Evolutionary conservation across 2,113 vertebrate genomes (phyloP), one percentile per base, ranked within the genome.

Genomic region (Merops nubicus): DNA sequence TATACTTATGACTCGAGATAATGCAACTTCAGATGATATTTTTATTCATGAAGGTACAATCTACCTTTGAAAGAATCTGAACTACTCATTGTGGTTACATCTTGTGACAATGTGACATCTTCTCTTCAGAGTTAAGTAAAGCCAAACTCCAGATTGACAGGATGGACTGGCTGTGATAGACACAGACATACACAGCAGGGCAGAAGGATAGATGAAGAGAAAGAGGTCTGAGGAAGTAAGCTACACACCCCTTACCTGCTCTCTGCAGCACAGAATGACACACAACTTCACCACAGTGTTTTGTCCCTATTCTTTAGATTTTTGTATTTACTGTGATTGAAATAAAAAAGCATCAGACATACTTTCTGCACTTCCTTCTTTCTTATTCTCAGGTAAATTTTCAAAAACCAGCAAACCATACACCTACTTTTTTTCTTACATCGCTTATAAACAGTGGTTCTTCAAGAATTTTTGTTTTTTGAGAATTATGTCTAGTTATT

Each of bases 1-100:
- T 96, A 85, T 89, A 57, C 64, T 86, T 92, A 78, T 68, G 64
- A 87, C 80, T 95, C 3, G 12, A 93, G 47, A 85, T 92, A 96
- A 82, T 87, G 60, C 68, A 78, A 81, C 40, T 80, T 91, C 62
- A 92, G 64, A 85, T 94, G 4, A 88, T 85, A 72, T 68, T 96
- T 95, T 94, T 87, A 77, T 93, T 95, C 89, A 85, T 78, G 63
- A 72, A 93, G 81, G 36, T 84, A 92, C 42, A 95, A 69, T 78
- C 57, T 90, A 50, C 57, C 40, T 94, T 89, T 78, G 79, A 96
- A 92, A 94, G 83, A 75, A 68, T 57, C 60, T 73, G 74, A 88
- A 53, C 45, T 83, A 69, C 74, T 94, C 1, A 1, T 48, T 93
- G 25, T 79, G 56, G 62, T 79, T 94, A 57, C 12, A 42, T 72